Conservation (phyloP, 2,797 vertebrate species). For the Pithecia hirsuta region DNA sequence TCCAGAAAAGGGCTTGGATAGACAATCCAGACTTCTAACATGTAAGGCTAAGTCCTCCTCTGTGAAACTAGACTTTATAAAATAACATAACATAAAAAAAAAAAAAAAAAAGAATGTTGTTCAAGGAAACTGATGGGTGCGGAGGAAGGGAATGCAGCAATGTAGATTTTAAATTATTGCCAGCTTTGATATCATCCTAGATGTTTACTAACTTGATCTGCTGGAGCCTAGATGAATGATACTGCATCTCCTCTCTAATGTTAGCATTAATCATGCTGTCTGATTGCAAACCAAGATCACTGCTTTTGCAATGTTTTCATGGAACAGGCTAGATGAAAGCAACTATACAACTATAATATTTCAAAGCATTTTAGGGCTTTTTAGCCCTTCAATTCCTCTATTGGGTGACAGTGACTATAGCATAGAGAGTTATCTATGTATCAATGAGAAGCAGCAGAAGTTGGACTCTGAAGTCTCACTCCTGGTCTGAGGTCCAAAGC, state of each 20-base stretch:
- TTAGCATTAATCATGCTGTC: background rate
- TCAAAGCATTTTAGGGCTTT: conserved; percentile 36
- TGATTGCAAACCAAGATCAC: background rate
- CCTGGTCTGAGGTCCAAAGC: background rate
- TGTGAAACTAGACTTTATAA: background rate
- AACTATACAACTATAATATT: background rate
- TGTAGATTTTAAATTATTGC: background rate
- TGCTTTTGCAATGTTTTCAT: background rate
- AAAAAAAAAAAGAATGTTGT: background rate
- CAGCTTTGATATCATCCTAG: background rate
- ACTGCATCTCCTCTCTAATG: background rate
- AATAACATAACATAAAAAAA: background rate
- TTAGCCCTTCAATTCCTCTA: background rate
- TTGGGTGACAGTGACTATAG: background rate
- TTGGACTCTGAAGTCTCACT: background rate
- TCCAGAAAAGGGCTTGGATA: background rate
- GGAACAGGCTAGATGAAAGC: conserved; percentile 3
- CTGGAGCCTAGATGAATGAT: background rate
- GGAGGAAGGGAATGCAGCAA: background rate
- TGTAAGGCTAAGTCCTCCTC: background rate
- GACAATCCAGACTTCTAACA: background rate
- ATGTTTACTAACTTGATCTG: background rate
- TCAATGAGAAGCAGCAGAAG: background rate
- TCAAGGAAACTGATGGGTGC: background rate
- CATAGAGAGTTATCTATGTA: background rate